A percentile compares a stretch with the other conserved stretches of the same genome.
Evolutionary conservation across 2,113 vertebrate genomes (phyloP).

Genomic region (Indri indri): DNA sequence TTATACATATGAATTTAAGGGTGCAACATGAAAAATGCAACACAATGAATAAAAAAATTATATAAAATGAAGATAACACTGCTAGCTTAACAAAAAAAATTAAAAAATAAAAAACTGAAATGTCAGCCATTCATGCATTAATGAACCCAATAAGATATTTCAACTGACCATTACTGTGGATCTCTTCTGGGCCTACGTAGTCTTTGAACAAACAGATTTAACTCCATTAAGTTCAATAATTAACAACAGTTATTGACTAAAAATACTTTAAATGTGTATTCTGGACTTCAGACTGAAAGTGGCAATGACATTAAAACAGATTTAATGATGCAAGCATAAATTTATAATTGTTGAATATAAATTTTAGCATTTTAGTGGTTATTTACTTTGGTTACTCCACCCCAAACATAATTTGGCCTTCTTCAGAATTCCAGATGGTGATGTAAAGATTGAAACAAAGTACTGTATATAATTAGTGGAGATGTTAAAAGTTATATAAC

Average conservation of each 20-base stretch:
- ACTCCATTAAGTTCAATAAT: conserved; percentile 83
- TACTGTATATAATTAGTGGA: not conserved
- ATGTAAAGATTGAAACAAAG: conserved; percentile 48
- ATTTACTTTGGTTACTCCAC: conserved; percentile 40
- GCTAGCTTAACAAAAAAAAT: conserved; percentile 79
- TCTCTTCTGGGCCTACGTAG: conserved; percentile 94
- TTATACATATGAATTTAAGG: conserved; percentile 81
- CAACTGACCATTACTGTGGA: conserved; percentile 95
- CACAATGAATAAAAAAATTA: conserved; percentile 83
- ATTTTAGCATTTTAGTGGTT: conserved; percentile 32
- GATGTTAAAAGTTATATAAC: conserved; percentile 28
- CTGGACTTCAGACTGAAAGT: conserved; percentile 72
- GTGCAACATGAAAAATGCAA: conserved; percentile 84
- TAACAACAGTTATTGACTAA: conserved; percentile 81
- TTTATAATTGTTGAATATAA: conserved; percentile 20
- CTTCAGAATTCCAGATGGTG: conserved; percentile 36
- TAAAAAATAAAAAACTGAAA: conserved; percentile 71
- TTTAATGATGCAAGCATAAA: conserved; percentile 55
- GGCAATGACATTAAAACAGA: conserved; percentile 67
- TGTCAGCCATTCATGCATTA: conserved; percentile 87
- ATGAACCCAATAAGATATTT: conserved; percentile 87
- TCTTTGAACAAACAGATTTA: conserved; percentile 93
- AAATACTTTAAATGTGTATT: conserved; percentile 79
- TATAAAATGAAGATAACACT: conserved; percentile 80
- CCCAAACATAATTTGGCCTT: conserved; percentile 33